Base-by-base conservation (phyloP, 2,888 invertebrate genomes). In the Watsonalla binaria region DNA sequence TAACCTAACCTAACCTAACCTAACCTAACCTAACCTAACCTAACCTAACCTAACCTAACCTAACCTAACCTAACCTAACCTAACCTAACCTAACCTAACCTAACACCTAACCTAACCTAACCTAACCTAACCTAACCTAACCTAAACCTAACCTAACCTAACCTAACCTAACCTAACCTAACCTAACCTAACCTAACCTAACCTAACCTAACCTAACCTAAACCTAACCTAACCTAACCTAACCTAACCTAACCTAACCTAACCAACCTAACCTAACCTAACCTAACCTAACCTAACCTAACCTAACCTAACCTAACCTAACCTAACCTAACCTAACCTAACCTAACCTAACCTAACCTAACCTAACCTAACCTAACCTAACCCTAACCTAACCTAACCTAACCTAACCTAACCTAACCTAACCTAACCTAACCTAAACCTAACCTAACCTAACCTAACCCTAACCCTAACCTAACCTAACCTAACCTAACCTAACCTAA, bases 61-160 rank as follows among this genome's bases (percentile, higher is more conserved):
- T 55, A 57, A 57, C 54, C 55, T 54, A 59, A 59, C 56, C 56
- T 53, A 56, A 59, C 54, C 59, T 54, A 57, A 60, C 57, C 56
- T 58, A 60, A 51, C 51, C 54, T 54, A 54, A 52, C 58, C 53
- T 52, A 55, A 55, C 53, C 53, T 49, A 53, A 54, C 55, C 53
- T 50, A 53, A 55, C 51, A 57, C 51, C 55, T 48, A 56, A 57
- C 59, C 57, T 52, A 57, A 54, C 54, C 52, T 52, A 58, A 55
- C 51, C 61, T 53, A 59, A 57, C 58, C 61, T 58, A 54, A 58
- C 61, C 61, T 61, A 61, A 59, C 61, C 59, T 58, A 59, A 57
- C 61, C 59, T 58, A 61, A 61, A 61, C 61, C 61, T 59, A 57
- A 59, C 61, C 59, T 59, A 61, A 61, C 61, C 61, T 61, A 55